A percentile compares a stretch with the other conserved stretches of the same genome.
phyloP scores from a whole-genome alignment of 64 coral and sea anemone species.

The Stichodactyla helianthus region DNA sequence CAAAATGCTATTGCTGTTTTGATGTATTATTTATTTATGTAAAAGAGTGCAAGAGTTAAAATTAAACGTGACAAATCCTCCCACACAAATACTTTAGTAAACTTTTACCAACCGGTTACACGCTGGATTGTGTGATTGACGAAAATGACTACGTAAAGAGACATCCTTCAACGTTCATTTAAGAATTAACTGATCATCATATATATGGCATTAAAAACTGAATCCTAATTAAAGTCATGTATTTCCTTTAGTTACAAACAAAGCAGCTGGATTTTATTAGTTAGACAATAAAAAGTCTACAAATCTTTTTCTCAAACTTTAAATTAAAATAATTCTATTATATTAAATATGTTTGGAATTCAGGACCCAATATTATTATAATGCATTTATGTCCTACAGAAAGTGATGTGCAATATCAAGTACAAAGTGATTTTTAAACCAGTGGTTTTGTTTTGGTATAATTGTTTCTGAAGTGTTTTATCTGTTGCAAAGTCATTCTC shows the following conservation, averaged over 20 bases:
- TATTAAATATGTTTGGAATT: neutral
- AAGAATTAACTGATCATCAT: neutral
- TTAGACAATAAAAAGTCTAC: neutral
- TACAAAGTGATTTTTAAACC: too few species aligned
- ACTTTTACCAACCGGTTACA: neutral
- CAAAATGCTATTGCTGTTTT: neutral
- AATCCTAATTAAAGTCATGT: neutral
- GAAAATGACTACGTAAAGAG: neutral
- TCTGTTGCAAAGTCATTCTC: too few species aligned
- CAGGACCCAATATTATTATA: neutral
- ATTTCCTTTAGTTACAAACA: neutral
- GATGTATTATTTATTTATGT: constrained; percentile 8
- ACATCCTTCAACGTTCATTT: neutral
- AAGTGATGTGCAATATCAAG: neutral
- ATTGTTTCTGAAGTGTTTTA: too few species aligned
- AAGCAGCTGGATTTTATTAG: neutral
- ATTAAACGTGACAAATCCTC: constrained; percentile 9
- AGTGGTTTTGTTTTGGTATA: too few species aligned
- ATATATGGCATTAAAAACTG: neutral
- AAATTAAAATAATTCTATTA: neutral
- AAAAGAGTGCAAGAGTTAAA: neutral
- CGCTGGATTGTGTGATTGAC: neutral
- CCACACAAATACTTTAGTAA: constrained; percentile 10
- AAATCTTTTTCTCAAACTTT: too few species aligned
- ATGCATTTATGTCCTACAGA: neutral